Percentiles rank a stretch among this genome's conserved stretches.
Evolutionary conservation across 1,140 invertebrate genomes (phyloP).

Genomic region (Euwallacea similis): DNA sequence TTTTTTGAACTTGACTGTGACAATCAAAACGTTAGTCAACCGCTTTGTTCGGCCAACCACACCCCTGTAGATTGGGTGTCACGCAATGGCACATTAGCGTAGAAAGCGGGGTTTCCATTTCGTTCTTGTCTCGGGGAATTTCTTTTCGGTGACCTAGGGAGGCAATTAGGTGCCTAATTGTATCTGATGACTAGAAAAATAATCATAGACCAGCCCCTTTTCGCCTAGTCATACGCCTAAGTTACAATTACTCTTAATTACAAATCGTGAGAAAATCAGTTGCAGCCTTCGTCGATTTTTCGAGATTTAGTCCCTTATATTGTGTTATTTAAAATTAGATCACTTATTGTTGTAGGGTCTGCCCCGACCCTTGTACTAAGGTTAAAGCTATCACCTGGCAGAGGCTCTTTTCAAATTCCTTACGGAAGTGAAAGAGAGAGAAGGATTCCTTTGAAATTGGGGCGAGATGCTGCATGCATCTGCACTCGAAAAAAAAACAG

Average conservation of each 20-base stretch:
- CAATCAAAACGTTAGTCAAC: slow-evolving; percentile 8
- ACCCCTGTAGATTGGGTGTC: background rate
- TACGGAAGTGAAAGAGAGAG: slow-evolving; percentile 33
- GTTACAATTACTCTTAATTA: slow-evolving; percentile 22
- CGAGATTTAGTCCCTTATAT: slow-evolving; percentile 36
- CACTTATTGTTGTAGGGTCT: slow-evolving; percentile 42
- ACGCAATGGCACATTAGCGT: too few species aligned
- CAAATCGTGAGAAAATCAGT: slow-evolving; percentile 30
- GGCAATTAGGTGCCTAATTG: slow-evolving; percentile 9
- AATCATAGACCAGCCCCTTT: slow-evolving; percentile 20
- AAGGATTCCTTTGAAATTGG: slow-evolving; percentile 20
- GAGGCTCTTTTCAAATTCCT: slow-evolving; percentile 26
- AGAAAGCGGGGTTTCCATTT: too few species aligned
- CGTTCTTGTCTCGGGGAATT: background rate
- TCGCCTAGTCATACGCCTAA: background rate
- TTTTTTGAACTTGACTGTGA: slow-evolving; percentile 19
- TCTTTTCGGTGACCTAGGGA: background rate
- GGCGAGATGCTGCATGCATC: slow-evolving; percentile 23
- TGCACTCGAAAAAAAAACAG: slow-evolving; percentile 18
- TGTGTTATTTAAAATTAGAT: slow-evolving; percentile 50
- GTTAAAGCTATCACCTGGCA: slow-evolving; percentile 36
- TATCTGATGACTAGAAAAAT: slow-evolving; percentile 5
- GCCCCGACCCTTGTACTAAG: slow-evolving; percentile 34
- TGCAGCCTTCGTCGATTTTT: slow-evolving; percentile 13
- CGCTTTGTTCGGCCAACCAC: slow-evolving; percentile 14